Evolutionary conservation across 1,140 invertebrate genomes (phyloP), one percentile per base, ranked within the genome.

Genomic region (Conopomorpha cramerella): DNA sequence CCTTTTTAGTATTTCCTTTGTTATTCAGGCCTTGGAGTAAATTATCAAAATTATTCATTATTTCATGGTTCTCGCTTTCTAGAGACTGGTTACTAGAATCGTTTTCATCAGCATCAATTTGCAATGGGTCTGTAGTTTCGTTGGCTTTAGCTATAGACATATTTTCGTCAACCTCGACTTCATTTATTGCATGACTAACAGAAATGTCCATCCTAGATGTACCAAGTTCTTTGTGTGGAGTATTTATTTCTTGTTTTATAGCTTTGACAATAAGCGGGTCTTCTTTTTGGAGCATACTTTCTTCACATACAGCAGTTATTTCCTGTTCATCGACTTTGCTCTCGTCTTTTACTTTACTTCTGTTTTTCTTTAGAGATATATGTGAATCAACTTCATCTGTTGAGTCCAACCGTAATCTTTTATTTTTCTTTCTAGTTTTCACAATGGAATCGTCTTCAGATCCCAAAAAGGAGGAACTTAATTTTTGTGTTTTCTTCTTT

Each of bases 31-130:
- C 17, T 8, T 59, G 55, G 1, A 74, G 51, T 19, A 72, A 26
- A 11, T 55, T 58, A 37, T 71, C 55, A 40, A 67, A 72, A 41
- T 68, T 71, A 33, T 65, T 39, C 3, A 51, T 45, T 15, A 68
- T 66, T 39, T 62, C 52, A 42, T 51, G 49, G 44, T 64, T 62
- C 25, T 56, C 59, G 44, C 55, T 65, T 13, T n/a, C 46, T 55
- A 18, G 49, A 43, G 12, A 49, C 53, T 32, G 41, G 38, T 7
- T 39, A 16, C 29, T 45, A 36, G 30, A n/a, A n/a, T 39, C 33
- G 29, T 54, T 51, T n/a, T 48, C 38, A 25, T 11, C 16, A 23
- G 45, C 35, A 35, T 49, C 46, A 33, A 40, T 38, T 34, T 64
- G 45, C 34, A 67, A 44, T 8, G 66, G 63, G 39, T 66, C 58